Evolutionary conservation across 2,888 invertebrate genomes (phyloP).

Genomic region (Drosophila fulvimacula): DNA sequence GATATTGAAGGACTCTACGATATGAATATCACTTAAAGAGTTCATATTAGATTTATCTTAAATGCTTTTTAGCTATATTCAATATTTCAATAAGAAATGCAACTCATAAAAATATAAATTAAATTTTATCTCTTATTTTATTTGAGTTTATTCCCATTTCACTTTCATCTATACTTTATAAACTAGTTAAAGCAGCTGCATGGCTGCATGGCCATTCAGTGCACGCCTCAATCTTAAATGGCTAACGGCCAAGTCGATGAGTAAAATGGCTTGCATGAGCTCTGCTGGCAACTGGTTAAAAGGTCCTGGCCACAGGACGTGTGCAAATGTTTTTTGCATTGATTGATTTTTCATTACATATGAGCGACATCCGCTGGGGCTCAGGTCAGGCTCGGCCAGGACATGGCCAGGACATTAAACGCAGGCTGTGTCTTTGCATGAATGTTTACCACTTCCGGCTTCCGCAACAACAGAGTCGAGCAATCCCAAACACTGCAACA

Average conservation of each 20-base stretch:
- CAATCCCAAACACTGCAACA: constrained; percentile 31
- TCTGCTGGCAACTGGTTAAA: constrained; percentile 1
- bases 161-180: background rate
- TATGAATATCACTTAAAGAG: background rate
- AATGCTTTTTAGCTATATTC: background rate
- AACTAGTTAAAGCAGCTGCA: background rate
- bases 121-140: background rate
- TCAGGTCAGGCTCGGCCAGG: constrained; percentile 9
- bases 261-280: constrained; percentile 4
- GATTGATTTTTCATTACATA: constrained; percentile 81
- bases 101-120: background rate
- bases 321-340: constrained; percentile 58
- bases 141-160: background rate
- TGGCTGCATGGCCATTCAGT: too few relatives aligned
- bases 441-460: constrained; percentile 80
- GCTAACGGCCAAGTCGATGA: background rate
- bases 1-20: background rate
- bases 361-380: constrained; percentile 67
- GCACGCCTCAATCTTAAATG: background rate
- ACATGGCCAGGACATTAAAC: constrained; percentile 51
- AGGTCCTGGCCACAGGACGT: constrained; percentile 23
- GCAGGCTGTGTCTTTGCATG: constrained; percentile 61
- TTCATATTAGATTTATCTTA: background rate
- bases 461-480: constrained; percentile 61
- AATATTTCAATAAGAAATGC: background rate